Percentiles rank a stretch among this genome's conserved stretches.
Evolutionary conservation across 2,888 invertebrate genomes (phyloP).

Genomic region (Schrankia costaestrigalis): DNA sequence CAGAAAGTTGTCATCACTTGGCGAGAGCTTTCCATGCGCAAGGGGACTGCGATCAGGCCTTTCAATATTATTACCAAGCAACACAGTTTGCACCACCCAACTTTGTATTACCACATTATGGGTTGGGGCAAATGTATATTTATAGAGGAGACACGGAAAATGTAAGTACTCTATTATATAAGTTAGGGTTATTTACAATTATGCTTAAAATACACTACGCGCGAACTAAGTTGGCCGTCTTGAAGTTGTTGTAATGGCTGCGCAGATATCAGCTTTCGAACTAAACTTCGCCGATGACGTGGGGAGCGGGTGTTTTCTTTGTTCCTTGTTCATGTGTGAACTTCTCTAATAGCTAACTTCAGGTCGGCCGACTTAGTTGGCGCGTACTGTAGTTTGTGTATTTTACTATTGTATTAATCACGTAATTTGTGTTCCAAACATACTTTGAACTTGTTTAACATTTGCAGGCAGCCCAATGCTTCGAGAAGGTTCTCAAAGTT

Average conservation of each 20-base stretch:
- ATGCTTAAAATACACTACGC: no score
- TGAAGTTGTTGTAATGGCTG: no score
- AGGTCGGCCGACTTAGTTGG: no score
- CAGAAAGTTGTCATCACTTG: slow-evolving; percentile 98
- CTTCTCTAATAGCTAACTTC: no score
- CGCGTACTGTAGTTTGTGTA: no score
- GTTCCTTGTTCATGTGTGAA: no score
- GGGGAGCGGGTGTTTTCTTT: no score
- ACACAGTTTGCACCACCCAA: slow-evolving; percentile 97
- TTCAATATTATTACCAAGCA: slow-evolving; percentile 99
- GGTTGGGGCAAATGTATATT: slow-evolving; percentile 99
- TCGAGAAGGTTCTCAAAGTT: slow-evolving; percentile 98
- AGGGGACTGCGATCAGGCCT: slow-evolving; percentile 97
- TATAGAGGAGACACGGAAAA: slow-evolving; percentile 97
- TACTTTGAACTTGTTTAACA: not conserved
- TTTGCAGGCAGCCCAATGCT: slow-evolving; percentile 95
- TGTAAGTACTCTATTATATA: slow-evolving; percentile 73
- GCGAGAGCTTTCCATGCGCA: slow-evolving; percentile 98
- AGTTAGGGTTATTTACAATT: not conserved
- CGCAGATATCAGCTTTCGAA: no score
- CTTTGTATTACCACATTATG: slow-evolving; percentile 98
- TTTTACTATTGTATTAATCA: no score
- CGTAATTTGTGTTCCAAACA: no score
- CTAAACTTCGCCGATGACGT: no score
- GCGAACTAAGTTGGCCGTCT: no score